Evolutionary conservation across 1,140 invertebrate genomes (phyloP).

Genomic region (Drosophila setifemur): DNA sequence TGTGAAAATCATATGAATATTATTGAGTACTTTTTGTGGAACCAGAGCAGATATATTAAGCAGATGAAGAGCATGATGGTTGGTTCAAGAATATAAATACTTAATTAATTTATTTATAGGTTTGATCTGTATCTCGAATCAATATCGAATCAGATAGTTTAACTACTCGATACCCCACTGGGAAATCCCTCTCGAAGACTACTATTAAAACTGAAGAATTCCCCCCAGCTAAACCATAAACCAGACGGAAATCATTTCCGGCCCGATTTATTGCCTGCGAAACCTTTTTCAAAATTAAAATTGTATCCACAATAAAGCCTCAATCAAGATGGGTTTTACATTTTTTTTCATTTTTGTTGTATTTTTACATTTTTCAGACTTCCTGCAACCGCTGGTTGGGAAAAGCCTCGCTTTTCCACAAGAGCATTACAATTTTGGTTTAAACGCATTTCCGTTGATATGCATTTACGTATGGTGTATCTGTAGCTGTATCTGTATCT

Average conservation of each 20-base stretch:
- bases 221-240: not conserved
- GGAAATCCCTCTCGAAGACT: too few relatives aligned
- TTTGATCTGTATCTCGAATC: too few relatives aligned
- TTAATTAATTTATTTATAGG: too few relatives aligned
- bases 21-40: slow-evolving; percentile 1
- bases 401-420: slow-evolving; percentile 9
- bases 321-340: slow-evolving; percentile 37
- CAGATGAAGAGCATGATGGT: too few relatives aligned
- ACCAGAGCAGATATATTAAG: too few relatives aligned
- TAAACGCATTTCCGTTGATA: slow-evolving; percentile 60
- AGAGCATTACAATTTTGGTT: slow-evolving; percentile 45
- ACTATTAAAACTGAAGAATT: too few relatives aligned
- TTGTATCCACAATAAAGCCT: not conserved
- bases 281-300: not conserved
- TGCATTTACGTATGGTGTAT: not conserved
- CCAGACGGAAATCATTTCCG: not conserved
- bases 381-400: slow-evolving; percentile 12
- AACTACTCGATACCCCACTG: not conserved
- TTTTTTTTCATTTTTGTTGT: too few relatives aligned
- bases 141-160: too few relatives aligned
- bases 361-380: slow-evolving; percentile 32
- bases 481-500: not conserved
- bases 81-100: too few relatives aligned
- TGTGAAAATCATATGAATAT: slow-evolving; percentile 19
- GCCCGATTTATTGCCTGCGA: not conserved